Conservation (phyloP, 2,113 vertebrate species). For the Rhinoderma darwinii region DNA sequence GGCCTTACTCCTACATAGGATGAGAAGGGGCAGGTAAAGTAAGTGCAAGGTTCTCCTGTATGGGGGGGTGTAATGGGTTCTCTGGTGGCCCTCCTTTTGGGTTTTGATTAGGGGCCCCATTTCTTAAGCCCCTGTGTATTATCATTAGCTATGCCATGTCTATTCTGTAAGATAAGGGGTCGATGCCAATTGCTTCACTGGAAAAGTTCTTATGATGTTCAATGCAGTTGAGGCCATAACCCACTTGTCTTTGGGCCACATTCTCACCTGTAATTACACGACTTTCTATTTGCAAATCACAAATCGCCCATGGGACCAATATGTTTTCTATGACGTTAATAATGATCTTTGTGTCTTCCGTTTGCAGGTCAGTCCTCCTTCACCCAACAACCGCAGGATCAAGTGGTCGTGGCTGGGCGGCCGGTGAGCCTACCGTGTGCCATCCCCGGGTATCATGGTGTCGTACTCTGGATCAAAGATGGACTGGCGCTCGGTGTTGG, state of each 20-base stretch:
- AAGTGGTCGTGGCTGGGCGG: slow-evolving; percentile 93
- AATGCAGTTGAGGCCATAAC: not conserved
- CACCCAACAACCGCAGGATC: slow-evolving; percentile 94
- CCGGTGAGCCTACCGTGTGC: slow-evolving; percentile 90
- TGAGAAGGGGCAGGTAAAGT: no score
- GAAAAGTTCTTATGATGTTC: not conserved
- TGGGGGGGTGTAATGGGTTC: no score
- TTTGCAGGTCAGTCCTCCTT: slow-evolving; percentile 85
- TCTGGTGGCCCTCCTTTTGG: no score
- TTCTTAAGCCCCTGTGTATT: no score
- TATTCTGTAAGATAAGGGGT: not conserved
- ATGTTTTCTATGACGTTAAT: not conserved
- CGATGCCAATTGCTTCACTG: not conserved
- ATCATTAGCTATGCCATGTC: not conserved
- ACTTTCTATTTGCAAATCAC: not conserved
- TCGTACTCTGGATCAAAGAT: slow-evolving; percentile 97
- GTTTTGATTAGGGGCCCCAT: no score
- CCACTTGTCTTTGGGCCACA: not conserved
- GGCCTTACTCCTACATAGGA: no score
- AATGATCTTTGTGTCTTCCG: not conserved
- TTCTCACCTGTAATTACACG: not conserved
- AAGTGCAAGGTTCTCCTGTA: no score
- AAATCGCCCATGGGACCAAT: not conserved
- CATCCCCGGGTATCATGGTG: slow-evolving; percentile 91
- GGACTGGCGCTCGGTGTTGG: slow-evolving; percentile 93